Evolutionary conservation across 2,113 vertebrate genomes (phyloP).

Genomic region (Clinocottus analis): DNA sequence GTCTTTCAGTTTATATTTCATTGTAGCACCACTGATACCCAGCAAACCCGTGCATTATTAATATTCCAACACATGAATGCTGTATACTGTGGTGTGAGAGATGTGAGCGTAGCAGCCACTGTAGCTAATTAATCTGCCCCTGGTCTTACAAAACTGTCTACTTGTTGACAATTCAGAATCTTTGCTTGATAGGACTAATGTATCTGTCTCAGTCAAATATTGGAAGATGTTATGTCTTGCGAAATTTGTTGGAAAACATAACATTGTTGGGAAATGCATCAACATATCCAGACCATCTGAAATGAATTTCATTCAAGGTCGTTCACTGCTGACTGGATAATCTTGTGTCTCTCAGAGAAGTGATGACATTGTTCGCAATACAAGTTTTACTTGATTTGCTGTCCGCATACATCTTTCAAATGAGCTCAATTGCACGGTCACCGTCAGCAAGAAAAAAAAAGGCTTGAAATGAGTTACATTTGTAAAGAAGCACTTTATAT

Average conservation of each 20-base stretch:
- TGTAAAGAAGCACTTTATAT: neutral
- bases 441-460: neutral
- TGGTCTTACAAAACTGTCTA: neutral
- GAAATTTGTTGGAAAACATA: neutral
- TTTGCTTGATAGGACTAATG: neutral
- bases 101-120: neutral
- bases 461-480: neutral
- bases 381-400: neutral
- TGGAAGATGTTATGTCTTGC: neutral
- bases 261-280: neutral
- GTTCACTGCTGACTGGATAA: constrained; percentile 2
- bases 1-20: no score
- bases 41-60: neutral
- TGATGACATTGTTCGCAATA: neutral
- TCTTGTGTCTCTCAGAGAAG: neutral
- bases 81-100: neutral
- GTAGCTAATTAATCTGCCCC: neutral
- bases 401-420: neutral
- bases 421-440: neutral
- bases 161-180: neutral
- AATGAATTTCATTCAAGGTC: neutral
- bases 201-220: neutral
- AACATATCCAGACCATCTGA: neutral
- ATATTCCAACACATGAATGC: neutral
- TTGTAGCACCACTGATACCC: neutral